A percentile compares a stretch with the other conserved stretches of the same genome.
phyloP scores from a whole-genome alignment of 2,797 vertebrate species.

The Nyctalus aviator region DNA sequence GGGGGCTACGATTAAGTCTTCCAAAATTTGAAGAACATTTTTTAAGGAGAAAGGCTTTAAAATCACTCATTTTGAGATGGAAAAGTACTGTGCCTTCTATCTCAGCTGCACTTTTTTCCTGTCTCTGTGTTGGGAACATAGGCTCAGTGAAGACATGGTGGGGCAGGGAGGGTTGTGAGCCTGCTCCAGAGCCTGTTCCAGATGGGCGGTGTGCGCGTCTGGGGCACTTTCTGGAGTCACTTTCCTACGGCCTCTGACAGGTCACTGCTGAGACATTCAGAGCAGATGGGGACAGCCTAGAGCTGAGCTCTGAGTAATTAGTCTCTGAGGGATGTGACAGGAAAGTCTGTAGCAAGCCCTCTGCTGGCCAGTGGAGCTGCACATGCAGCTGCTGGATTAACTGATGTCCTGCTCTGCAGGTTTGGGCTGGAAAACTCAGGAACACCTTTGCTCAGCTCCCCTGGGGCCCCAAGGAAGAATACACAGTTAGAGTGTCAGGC shows the following conservation, averaged over 20 bases:
- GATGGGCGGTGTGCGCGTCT: too few relatives aligned
- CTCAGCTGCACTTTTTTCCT: neutral
- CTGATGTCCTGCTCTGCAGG: neutral
- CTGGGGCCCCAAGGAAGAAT: neutral
- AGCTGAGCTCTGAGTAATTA: conserved; percentile 42
- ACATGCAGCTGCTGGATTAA: neutral
- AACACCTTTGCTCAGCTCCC: neutral
- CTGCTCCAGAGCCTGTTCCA: neutral
- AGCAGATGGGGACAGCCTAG: neutral
- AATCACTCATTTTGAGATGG: neutral
- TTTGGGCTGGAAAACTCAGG: conserved; percentile 7
- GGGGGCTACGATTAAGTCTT: neutral
- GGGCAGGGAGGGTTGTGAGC: neutral
- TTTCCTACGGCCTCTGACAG: neutral
- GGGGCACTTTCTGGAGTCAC: neutral
- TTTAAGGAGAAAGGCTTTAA: neutral
- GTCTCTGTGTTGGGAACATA: neutral
- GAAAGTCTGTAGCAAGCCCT: conserved; percentile 13
- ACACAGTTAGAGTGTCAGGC: neutral
- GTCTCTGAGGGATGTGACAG: conserved; percentile 57
- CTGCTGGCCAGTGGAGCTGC: neutral
- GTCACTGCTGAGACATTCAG: neutral
- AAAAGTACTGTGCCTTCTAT: neutral
- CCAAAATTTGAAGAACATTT: neutral
- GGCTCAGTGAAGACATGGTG: neutral